Base-by-base conservation (phyloP, 1,140 invertebrate genomes). In the Drosophila pruinosa region DNA sequence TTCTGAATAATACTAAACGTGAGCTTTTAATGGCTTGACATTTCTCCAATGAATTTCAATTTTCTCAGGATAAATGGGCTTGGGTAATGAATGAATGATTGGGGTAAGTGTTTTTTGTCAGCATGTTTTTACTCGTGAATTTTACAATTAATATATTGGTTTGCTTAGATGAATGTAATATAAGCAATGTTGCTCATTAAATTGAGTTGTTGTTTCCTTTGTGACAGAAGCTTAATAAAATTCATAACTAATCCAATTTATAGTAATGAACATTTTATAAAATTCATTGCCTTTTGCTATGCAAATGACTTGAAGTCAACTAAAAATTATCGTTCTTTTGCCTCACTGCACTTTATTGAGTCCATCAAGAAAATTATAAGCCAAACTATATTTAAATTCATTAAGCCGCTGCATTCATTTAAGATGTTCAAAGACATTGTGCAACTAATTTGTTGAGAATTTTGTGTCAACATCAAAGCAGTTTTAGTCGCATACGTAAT, bases 401-500 rank as follows among this genome's bases (percentile, higher is more conserved):
- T 10, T 48, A 15, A 17, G 6, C 15, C 14, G 4, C 45, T 43
- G 56, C 45, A 26, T 41, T 39, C 43, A 67, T 58, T 67, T 21
- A 14, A 17, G 15, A 61, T 67, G 31, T 43, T 67, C 54, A 58
- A 48, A 57, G 21, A 26, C 26, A 59, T 50, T 50, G 56, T 57
- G 19, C 21, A 56, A 43, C 41, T 39, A 65, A 57, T 57, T 52
- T 61, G 26, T 41, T n/a, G 2, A 3, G n/a, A 59, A 41, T 50
- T 50, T 41, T 50, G 34, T 52, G 31, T 52, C 54, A 50, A 59
- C 54, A 26, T 21, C 36, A 41, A 43, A 52, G 54, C 8, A 31
- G 31, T 68, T 59, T 48, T 26, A 43, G 64, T 59, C 45, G 56
- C 50, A 68, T 52, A 15, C 41, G 24, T n/a, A 68, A 68, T 68